These are phyloP conservation scores for Ganaspis sp. DNA, from an alignment of 1,140 invertebrate species.

Conservation along the genomic window DNA sequence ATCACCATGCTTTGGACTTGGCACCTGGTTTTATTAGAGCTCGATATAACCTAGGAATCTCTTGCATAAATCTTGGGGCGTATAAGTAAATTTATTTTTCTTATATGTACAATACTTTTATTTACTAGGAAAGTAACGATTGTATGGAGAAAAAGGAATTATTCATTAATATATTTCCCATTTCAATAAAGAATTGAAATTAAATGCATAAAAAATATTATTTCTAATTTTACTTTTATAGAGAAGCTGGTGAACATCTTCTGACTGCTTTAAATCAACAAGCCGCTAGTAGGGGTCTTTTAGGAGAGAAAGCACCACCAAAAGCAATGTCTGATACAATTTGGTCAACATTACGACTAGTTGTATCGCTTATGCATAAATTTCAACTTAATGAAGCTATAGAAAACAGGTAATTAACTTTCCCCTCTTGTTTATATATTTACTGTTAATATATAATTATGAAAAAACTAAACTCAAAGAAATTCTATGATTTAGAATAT, in stretches of 20 bases:
- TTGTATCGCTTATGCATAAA: conserved; percentile 90
- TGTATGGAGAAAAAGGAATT: not conserved
- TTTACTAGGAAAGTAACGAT: not conserved
- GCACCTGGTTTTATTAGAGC: conserved; percentile 97
- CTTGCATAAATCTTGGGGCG: conserved; percentile 96
- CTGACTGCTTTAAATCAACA: conserved; percentile 95
- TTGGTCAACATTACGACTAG: conserved; percentile 95
- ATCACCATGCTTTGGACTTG: conserved; percentile 92
- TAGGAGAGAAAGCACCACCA: conserved; percentile 74
- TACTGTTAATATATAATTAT: not conserved
- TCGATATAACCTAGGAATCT: conserved; percentile 98
- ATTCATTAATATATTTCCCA: too few relatives aligned
- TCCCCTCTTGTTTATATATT: conserved; percentile 34
- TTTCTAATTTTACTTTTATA: conserved; percentile 61
- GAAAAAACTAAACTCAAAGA: too few relatives aligned
- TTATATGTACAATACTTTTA: not conserved
- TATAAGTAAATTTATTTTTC: conserved; percentile 81
- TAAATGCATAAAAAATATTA: conserved; percentile 30
- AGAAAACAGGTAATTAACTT: conserved; percentile 79
- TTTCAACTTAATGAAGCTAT: conserved; percentile 86
- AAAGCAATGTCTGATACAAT: conserved; percentile 93
- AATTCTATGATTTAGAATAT: too few relatives aligned
- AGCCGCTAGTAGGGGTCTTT: conserved; percentile 82
- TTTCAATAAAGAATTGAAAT: not conserved
- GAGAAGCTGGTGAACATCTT: conserved; percentile 97